Percentiles rank a stretch among this genome's conserved stretches.
Conservation (phyloP, 2,888 invertebrate genomes). For the Suillia variegata region DNA sequence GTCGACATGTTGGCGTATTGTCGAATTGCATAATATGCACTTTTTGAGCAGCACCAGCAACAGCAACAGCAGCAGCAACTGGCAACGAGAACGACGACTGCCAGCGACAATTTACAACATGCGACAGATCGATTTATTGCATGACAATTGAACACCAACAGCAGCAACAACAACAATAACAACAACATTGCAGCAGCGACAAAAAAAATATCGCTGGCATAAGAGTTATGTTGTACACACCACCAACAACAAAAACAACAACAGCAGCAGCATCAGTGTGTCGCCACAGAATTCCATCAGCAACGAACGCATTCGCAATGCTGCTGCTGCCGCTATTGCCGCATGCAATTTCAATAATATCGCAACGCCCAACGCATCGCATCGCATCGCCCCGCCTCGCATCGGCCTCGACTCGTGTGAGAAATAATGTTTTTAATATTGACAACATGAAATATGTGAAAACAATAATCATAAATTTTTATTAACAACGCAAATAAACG, state of each 20-base stretch:
- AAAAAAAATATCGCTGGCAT: conserved; percentile 32
- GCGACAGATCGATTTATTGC: conserved; percentile 60
- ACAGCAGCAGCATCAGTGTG: conserved; percentile 15
- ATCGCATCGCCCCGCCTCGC: no score
- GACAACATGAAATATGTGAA: conserved; percentile 58
- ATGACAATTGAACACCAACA: conserved; percentile 55
- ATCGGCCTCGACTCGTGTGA: conserved; percentile 49
- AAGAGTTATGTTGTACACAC: conserved; percentile 43
- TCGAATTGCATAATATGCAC: conserved; percentile 56
- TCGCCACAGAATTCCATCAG: conserved; percentile 51
- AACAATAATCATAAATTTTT: conserved; percentile 61
- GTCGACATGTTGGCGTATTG: conserved; percentile 52
- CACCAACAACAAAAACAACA: no score
- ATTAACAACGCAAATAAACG: conserved; percentile 43
- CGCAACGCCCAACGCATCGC: no score
- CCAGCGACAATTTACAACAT: conserved; percentile 54
- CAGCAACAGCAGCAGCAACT: no score
- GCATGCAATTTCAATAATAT: conserved; percentile 42
- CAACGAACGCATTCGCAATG: conserved; percentile 22
- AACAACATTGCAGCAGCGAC: conserved; percentile 20
- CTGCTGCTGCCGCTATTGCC: conserved; percentile 30
- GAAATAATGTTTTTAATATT: conserved; percentile 60
- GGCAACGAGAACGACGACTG: conserved; percentile 14
- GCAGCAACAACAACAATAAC: conserved; percentile 29
- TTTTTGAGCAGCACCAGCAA: conserved; percentile 40